phyloP scores from a whole-genome alignment of 1,140 invertebrate genomes.

The Aphelinus atriplicis region DNA sequence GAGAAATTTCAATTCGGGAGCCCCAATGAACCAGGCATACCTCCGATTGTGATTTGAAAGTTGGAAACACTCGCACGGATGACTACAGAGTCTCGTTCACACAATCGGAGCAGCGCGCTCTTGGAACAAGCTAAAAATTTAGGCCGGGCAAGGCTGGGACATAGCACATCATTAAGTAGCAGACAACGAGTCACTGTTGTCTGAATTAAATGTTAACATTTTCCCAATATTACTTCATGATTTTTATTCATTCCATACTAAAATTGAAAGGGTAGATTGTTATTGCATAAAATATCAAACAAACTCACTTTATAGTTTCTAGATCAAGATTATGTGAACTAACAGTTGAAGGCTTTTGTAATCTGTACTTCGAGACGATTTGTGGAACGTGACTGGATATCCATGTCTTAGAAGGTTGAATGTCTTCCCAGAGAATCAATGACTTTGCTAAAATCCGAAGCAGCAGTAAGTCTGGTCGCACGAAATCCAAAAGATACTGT shows the following conservation, averaged over 20 bases:
- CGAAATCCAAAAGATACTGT: slow-evolving; percentile 90
- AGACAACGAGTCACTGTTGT: no score
- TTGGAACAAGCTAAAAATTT: no score
- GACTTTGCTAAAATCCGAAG: slow-evolving; percentile 81
- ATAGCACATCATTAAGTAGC: no score
- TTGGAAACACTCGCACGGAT: no score
- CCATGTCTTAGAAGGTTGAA: slow-evolving; percentile 85
- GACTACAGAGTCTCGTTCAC: no score
- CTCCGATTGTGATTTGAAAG: no score
- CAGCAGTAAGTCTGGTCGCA: slow-evolving; percentile 92
- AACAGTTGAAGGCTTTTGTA: slow-evolving; percentile 75
- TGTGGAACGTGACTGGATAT: slow-evolving; percentile 84
- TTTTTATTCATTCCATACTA: neutral
- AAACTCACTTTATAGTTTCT: slow-evolving; percentile 91
- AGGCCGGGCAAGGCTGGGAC: no score
- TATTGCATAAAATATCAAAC: slow-evolving; percentile 1
- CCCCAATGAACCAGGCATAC: no score
- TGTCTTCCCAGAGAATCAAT: slow-evolving; percentile 87
- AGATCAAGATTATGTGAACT: slow-evolving; percentile 79
- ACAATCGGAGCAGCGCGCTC: no score
- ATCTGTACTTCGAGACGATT: slow-evolving; percentile 77
- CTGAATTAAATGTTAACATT: neutral
- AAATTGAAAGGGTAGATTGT: neutral
- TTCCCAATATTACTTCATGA: neutral
- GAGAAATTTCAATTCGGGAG: no score